Evolutionary conservation across 1,140 invertebrate species (phyloP).

Genomic region (Apis dorsata): DNA sequence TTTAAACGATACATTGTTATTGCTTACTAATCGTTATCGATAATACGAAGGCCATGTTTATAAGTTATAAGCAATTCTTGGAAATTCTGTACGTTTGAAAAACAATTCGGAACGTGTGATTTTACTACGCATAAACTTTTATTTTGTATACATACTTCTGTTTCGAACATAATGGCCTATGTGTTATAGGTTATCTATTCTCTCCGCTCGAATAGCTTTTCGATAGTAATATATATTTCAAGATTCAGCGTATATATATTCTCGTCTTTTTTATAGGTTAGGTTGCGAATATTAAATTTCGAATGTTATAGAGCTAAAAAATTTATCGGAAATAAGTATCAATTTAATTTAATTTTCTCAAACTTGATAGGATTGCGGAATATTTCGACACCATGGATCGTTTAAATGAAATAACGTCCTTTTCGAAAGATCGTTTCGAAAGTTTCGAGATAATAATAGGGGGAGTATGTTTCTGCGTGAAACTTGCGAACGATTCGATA

Average conservation of each 20-base stretch:
- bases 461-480: not conserved
- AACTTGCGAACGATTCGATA: not conserved
- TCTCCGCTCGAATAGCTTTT: conserved; percentile 9
- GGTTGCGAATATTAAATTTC: not conserved
- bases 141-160: not conserved
- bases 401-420: not conserved
- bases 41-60: no score
- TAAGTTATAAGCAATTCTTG: no score
- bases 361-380: not conserved
- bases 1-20: no score
- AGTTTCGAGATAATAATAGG: no score
- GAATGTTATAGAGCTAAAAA: not conserved
- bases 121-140: not conserved
- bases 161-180: conserved; percentile 1
- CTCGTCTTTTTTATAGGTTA: no score
- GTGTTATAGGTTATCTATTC: not conserved
- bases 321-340: not conserved
- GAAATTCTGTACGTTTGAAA: not conserved
- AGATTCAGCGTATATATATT: not conserved
- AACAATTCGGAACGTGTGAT: not conserved
- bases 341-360: not conserved
- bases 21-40: no score
- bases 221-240: not conserved
- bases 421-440: not conserved
- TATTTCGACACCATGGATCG: not conserved